Percentiles rank a stretch among this genome's conserved stretches.
Evolutionary conservation across 1,140 invertebrate species (phyloP).

Genomic region (Drosophila parvula): DNA sequence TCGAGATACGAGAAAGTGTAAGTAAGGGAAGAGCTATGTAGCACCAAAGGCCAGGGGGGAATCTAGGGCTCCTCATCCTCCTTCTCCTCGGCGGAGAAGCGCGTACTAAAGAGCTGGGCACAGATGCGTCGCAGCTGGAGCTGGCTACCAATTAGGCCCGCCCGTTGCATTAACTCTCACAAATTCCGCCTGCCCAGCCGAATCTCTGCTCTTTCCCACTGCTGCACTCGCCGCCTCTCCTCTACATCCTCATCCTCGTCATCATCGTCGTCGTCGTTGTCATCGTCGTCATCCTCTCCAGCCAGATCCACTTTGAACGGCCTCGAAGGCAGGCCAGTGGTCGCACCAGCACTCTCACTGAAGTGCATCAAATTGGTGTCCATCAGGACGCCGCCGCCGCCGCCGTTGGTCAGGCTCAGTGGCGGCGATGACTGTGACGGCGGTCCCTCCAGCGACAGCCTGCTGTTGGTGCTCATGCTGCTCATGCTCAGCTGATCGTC

Average conservation of each 20-base stretch:
- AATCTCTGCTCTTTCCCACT: conserved; percentile 12
- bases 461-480: conserved; percentile 91
- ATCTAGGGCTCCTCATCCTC: conserved; percentile 11
- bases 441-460: conserved; percentile 90
- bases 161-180: conserved; percentile 78
- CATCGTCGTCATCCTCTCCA: neutral
- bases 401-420: conserved; percentile 85
- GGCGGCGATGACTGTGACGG: conserved; percentile 88
- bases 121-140: conserved; percentile 72
- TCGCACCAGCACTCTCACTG: conserved; percentile 83
- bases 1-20: neutral
- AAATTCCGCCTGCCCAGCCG: conserved; percentile 53
- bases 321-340: neutral
- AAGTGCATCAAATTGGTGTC: conserved; percentile 91
- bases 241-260: neutral
- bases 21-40: neutral
- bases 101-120: conserved; percentile 56
- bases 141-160: conserved; percentile 52
- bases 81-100: neutral
- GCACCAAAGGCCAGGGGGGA: conserved; percentile 4
- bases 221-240: neutral
- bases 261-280: neutral
- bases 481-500: conserved; percentile 92
- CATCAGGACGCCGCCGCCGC: conserved; percentile 78
- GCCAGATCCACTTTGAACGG: conserved; percentile 62